phyloP scores from a whole-genome alignment of 2,888 invertebrate genomes.

The Chironomus tentans region DNA sequence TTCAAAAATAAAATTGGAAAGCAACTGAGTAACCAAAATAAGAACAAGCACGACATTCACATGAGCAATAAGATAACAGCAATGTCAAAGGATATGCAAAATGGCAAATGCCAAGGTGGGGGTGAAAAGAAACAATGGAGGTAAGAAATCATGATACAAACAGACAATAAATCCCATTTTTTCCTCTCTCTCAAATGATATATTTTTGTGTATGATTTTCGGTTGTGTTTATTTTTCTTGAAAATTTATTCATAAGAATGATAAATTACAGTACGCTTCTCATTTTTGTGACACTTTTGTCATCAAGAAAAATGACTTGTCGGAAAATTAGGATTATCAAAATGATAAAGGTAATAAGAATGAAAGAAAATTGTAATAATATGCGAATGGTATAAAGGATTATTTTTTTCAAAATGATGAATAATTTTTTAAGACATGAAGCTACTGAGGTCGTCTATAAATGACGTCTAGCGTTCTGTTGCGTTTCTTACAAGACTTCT shows the following conservation, averaged over 20 bases:
- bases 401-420: no score
- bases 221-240: background rate
- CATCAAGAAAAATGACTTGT: conserved; percentile 8
- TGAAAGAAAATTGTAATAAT: background rate
- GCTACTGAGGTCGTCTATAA: no score
- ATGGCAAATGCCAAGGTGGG: background rate
- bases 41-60: background rate
- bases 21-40: no score
- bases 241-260: background rate
- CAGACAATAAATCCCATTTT: background rate
- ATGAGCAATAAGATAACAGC: background rate
- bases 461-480: no score
- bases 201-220: background rate
- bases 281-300: background rate
- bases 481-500: no score
- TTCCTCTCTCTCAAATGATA: background rate
- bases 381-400: no score
- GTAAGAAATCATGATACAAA: no score
- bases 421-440: no score
- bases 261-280: background rate
- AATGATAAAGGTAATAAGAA: background rate
- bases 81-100: background rate
- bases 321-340: background rate
- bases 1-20: no score
- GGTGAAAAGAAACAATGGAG: no score